A percentile compares a stretch with the other conserved stretches of the same genome.
Evolutionary conservation across 2,113 vertebrate genomes (phyloP).

Genomic region (Phyllostomus discolor): DNA sequence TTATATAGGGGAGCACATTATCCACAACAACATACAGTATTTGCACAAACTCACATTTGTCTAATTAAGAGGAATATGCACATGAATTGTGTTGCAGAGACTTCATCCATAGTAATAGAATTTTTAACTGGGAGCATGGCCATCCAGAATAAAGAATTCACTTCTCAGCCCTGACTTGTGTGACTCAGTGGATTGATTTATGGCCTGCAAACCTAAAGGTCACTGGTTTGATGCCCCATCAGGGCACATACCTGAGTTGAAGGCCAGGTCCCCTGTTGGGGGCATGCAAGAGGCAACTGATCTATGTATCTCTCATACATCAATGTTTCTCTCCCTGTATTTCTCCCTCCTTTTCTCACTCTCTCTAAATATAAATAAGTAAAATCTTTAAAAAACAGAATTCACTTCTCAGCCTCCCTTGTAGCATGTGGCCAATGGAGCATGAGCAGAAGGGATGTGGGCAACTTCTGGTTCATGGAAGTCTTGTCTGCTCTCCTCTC

Average conservation of each 20-base stretch:
- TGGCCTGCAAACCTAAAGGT: too few relatives aligned
- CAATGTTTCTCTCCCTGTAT: too few relatives aligned
- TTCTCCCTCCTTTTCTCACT: too few relatives aligned
- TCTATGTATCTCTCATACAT: too few relatives aligned
- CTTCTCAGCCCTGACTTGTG: not conserved
- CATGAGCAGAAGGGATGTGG: not conserved
- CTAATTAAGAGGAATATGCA: not conserved
- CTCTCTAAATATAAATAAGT: too few relatives aligned
- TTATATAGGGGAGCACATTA: too few relatives aligned
- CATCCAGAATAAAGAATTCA: not conserved
- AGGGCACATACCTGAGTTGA: too few relatives aligned
- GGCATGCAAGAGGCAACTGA: too few relatives aligned
- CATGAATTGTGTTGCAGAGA: not conserved
- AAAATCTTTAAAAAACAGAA: not conserved
- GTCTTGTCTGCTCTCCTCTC: not conserved
- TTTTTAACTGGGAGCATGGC: not conserved
- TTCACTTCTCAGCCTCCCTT: not conserved
- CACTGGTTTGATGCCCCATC: too few relatives aligned
- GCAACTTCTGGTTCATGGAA: not conserved
- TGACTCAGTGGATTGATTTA: too few relatives aligned
- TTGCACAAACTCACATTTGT: not conserved
- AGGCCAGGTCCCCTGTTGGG: too few relatives aligned
- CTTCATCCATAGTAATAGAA: not conserved
- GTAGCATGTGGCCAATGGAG: not conserved
- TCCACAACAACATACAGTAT: not conserved